phyloP scores from a whole-genome alignment of 2,888 invertebrate species.

The Tipula unca region DNA sequence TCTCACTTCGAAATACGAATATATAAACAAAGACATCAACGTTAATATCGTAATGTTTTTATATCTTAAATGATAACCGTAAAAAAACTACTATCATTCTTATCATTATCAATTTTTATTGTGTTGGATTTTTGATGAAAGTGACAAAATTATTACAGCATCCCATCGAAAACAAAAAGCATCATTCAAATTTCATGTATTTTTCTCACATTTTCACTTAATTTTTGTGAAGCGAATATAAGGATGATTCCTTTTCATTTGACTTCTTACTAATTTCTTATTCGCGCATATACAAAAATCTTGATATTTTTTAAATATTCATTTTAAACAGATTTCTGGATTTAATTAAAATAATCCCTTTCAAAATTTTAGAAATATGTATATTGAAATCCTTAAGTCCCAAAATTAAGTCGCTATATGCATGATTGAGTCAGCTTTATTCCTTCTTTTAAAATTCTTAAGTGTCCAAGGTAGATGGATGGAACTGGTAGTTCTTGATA shows the following conservation, averaged over 20 bases:
- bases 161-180: not conserved
- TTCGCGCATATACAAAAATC: not conserved
- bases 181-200: not conserved
- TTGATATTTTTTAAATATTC: not conserved
- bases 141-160: not conserved
- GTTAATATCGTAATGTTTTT: not conserved
- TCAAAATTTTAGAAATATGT: too few relatives aligned
- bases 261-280: not conserved
- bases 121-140: not conserved
- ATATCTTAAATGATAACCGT: not conserved
- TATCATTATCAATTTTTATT: not conserved
- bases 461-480: too few relatives aligned
- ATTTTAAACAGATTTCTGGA: not conserved
- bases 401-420: too few relatives aligned
- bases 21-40: not conserved
- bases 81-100: not conserved
- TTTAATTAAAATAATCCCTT: too few relatives aligned
- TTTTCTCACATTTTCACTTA: constrained; percentile 3
- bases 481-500: too few relatives aligned
- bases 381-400: too few relatives aligned
- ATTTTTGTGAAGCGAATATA: not conserved
- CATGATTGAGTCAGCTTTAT: too few relatives aligned
- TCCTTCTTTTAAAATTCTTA: too few relatives aligned
- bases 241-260: not conserved
- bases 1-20: not conserved